Evolutionary conservation across 2,888 invertebrate genomes (phyloP).

Genomic region (Leptinotarsa rubiginosa): DNA sequence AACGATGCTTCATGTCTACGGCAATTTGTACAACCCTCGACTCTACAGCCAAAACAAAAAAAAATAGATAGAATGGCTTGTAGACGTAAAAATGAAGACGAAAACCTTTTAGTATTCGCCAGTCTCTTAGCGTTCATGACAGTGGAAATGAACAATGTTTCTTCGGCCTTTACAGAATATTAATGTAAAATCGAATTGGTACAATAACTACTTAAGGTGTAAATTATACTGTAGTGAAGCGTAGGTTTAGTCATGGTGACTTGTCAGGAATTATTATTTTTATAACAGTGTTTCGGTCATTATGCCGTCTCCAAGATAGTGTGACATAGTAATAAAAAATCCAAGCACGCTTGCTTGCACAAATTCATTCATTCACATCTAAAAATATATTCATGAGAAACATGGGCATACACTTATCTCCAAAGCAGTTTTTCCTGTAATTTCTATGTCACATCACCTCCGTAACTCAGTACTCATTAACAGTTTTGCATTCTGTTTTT

Average conservation of each 20-base stretch:
- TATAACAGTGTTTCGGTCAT: constrained; percentile 33
- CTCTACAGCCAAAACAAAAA: not conserved
- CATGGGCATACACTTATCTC: no score
- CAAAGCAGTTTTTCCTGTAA: no score
- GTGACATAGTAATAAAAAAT: constrained; percentile 23
- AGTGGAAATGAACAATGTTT: constrained; percentile 37
- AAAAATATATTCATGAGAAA: not conserved
- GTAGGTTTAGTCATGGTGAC: constrained; percentile 26
- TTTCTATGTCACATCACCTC: no score
- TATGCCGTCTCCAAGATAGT: constrained; percentile 20
- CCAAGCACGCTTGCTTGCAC: not conserved
- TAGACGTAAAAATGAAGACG: constrained; percentile 31
- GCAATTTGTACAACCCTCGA: not conserved
- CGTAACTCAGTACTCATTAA: no score
- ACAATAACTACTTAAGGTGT: constrained; percentile 38
- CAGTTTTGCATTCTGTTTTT: no score
- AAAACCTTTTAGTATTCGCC: constrained; percentile 33
- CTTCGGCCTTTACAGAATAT: constrained; percentile 36
- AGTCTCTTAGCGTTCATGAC: not conserved
- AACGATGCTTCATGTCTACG: not conserved
- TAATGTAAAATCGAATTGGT: constrained; percentile 32
- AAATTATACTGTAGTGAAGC: constrained; percentile 33
- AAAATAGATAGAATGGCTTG: not conserved
- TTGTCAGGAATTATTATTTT: constrained; percentile 38
- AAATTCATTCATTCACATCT: constrained; percentile 1